Base-by-base conservation (phyloP, 37 sponge, comb jelly and placozoan genomes). In the Trichoplax adhaerens region DNA sequence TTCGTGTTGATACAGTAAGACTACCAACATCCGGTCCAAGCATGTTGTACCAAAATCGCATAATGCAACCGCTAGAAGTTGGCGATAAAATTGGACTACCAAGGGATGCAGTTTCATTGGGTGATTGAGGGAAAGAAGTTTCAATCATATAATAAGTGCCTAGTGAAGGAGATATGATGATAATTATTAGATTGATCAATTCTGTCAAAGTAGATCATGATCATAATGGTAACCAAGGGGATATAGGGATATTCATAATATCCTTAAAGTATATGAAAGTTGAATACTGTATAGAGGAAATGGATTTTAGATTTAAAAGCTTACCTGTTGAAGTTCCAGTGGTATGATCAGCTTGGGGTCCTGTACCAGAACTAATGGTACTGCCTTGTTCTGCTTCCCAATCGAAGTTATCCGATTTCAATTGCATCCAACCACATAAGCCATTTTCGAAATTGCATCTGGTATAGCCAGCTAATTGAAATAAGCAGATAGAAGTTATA, bases 41-140 rank as follows among this genome's bases (percentile, higher is more conserved):
- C 78, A 77, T 77, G 65, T 63, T 58, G 66, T 75, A 77, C 65
- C 65, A 77, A 71, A 77, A 77, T 56, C 56, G 51, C 4, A 77
- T 60, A 29, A 29, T 29, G 51, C 78, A 77, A 3, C 53, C 60
- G 5, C 62, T 3, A 7, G 71, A 58, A 3, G 78, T 75, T 53
- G 56, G 69, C 48, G 70, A 49, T 60, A 62, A 77, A 8, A 2
- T 3, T 55, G 78, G 78, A 54, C 57, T 72, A 50, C 53, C 55
- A 62, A 77, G 64, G 58, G 58, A n/a, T 3, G 78, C 78, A 51
- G 6, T 51, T n/a, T 71, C 65, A 3, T 71, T 3, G 4, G 59
- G 71, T 5, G 54, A 58, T 3, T 68, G 65, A 48, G 50, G 5
- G 3, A 46, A 48, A 67, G 61, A 58, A 4, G 65, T 63, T 54